Percentiles rank a stretch among this genome's conserved stretches.
phyloP scores from a whole-genome alignment of 2,113 vertebrate species.

The Serinus canaria region DNA sequence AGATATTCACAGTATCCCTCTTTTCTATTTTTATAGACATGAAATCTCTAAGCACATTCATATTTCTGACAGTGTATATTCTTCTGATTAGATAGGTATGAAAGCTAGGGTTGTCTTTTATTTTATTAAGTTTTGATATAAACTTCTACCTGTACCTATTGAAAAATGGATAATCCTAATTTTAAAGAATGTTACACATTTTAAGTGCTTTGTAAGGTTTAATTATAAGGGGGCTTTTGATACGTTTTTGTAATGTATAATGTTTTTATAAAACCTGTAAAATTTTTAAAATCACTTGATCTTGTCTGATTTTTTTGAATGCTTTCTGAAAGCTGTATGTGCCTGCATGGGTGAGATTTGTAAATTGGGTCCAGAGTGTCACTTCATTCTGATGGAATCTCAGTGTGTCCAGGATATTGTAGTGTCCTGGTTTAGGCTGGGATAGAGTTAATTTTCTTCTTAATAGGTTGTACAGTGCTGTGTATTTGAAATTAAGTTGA shows the following conservation, averaged over 20 bases:
- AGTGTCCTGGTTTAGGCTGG: background rate
- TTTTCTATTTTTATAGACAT: slow-evolving; percentile 29
- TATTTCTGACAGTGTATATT: background rate
- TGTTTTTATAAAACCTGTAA: slow-evolving; percentile 66
- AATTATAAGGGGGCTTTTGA: background rate
- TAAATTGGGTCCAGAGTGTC: background rate
- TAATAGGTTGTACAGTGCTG: background rate
- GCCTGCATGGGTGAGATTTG: background rate
- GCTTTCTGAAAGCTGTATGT: background rate
- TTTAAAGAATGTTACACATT: slow-evolving; percentile 17
- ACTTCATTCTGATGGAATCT: background rate
- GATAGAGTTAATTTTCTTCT: background rate
- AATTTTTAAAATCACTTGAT: background rate
- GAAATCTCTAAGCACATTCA: background rate
- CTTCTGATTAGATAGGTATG: background rate
- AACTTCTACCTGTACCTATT: background rate
- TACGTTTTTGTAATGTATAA: slow-evolving; percentile 40
- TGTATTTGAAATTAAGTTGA: background rate
- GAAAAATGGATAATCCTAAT: background rate
- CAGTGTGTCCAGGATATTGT: background rate
- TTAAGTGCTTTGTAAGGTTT: slow-evolving; percentile 53
- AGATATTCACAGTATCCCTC: background rate
- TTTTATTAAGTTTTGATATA: background rate
- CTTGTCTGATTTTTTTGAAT: background rate
- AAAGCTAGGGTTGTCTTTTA: background rate